Percentiles rank a stretch among this genome's conserved stretches.
phyloP scores from a whole-genome alignment of 2,888 invertebrate genomes.

The Eristalis pertinax region DNA sequence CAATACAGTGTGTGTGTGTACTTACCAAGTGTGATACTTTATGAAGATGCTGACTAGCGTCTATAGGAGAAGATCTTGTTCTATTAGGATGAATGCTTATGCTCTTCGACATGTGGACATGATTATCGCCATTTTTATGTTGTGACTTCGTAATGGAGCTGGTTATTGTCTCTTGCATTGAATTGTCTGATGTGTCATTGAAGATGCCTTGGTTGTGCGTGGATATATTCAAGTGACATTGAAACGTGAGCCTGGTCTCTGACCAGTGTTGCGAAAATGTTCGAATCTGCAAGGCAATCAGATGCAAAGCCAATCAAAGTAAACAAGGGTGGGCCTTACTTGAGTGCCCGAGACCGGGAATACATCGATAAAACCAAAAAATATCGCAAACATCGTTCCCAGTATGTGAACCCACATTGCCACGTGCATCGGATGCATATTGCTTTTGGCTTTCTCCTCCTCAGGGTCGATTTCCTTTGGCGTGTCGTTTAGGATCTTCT shows the following conservation, averaged over 20 bases:
- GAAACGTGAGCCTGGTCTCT: conserved; percentile 78
- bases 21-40: conserved; percentile 69
- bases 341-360: conserved; percentile 82
- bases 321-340: conserved; percentile 13
- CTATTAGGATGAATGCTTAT: conserved; percentile 51
- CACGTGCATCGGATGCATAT: conserved; percentile 77
- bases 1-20: background rate
- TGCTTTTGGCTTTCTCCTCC: conserved; percentile 12
- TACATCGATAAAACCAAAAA: conserved; percentile 83
- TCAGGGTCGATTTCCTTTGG: conserved; percentile 12
- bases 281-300: conserved; percentile 73
- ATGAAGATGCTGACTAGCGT: conserved; percentile 49
- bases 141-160: conserved; percentile 72
- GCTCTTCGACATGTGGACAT: conserved; percentile 54
- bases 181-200: conserved; percentile 52
- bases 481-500: conserved; percentile 38
- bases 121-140: conserved; percentile 73
- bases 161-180: conserved; percentile 73
- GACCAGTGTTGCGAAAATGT: conserved; percentile 78
- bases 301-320: background rate
- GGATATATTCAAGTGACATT: conserved; percentile 79
- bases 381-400: conserved; percentile 80
- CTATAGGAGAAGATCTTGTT: conserved; percentile 47
- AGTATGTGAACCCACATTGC: conserved; percentile 82
- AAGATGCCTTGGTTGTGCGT: conserved; percentile 56